These are phyloP conservation scores for Tetramorium bicarinatum DNA, from an alignment of 2,888 invertebrate species.

Conservation along the genomic window DNA sequence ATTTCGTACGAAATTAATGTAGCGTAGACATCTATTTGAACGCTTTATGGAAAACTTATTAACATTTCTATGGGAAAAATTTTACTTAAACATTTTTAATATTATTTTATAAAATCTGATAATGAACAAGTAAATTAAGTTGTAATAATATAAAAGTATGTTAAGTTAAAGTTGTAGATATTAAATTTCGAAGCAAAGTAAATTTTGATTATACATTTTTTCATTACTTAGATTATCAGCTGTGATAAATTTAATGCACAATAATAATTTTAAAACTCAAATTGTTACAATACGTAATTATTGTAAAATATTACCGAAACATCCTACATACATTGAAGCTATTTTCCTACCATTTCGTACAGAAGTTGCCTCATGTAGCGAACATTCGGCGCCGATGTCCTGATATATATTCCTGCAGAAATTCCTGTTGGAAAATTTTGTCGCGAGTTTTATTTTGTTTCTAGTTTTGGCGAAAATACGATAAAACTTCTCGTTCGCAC, in stretches of 20 bases:
- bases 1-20: neutral
- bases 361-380: conserved; percentile 37
- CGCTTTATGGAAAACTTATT: neutral
- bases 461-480: conserved; percentile 15
- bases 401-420: conserved; percentile 30
- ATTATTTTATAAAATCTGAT: neutral
- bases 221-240: neutral
- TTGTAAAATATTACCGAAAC: conserved; percentile 45
- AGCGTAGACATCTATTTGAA: neutral
- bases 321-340: conserved; percentile 61
- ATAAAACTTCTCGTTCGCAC: conserved; percentile 41
- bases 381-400: conserved; percentile 36
- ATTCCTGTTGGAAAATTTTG: conserved; percentile 43
- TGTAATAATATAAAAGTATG: neutral
- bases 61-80: neutral
- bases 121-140: neutral
- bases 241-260: neutral
- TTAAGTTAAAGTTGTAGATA: neutral
- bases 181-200: neutral
- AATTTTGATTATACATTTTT: neutral
- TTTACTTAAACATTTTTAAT: neutral
- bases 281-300: conserved; percentile 8
- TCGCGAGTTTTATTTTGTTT: conserved; percentile 51
- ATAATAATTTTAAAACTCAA: neutral
- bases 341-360: conserved; percentile 61